These are phyloP conservation scores for Drosophila lacteicornis DNA, from an alignment of 1,140 invertebrate genomes.

Conservation along the genomic window DNA sequence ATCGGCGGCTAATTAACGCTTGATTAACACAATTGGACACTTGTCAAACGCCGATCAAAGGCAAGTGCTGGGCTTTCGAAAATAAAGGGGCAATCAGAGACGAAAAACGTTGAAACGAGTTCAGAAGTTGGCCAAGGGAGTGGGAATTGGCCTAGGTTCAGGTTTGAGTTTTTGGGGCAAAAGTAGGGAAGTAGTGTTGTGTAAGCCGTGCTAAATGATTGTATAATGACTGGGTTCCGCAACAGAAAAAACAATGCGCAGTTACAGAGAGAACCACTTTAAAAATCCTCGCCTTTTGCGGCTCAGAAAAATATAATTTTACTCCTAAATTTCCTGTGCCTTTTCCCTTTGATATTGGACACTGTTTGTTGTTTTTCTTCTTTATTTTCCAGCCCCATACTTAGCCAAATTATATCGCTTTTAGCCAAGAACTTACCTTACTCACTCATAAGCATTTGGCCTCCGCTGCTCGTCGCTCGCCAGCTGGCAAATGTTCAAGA, in stretches of 20 bases:
- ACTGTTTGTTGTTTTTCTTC: background rate
- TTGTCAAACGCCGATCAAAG: conserved; percentile 19
- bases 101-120: background rate
- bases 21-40: conserved; percentile 53
- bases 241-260: background rate
- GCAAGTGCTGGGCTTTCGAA: background rate
- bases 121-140: conserved; percentile 12
- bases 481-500: conserved; percentile 68
- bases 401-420: conserved; percentile 23
- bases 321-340: background rate
- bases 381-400: background rate
- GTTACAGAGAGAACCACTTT: too few species aligned
- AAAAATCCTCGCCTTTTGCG: background rate
- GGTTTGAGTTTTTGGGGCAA: conserved; percentile 1
- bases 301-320: background rate
- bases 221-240: background rate
- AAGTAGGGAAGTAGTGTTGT: background rate
- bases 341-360: conserved; percentile 16
- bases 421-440: conserved; percentile 67
- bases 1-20: conserved; percentile 66
- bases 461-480: conserved; percentile 14
- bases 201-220: conserved; percentile 12
- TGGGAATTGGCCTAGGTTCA: conserved; percentile 16
- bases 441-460: conserved; percentile 49
- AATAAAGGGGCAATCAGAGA: background rate